These are phyloP conservation scores for Platycheirus albimanus DNA, from an alignment of 2,888 invertebrate genomes.

Conservation along the genomic window DNA sequence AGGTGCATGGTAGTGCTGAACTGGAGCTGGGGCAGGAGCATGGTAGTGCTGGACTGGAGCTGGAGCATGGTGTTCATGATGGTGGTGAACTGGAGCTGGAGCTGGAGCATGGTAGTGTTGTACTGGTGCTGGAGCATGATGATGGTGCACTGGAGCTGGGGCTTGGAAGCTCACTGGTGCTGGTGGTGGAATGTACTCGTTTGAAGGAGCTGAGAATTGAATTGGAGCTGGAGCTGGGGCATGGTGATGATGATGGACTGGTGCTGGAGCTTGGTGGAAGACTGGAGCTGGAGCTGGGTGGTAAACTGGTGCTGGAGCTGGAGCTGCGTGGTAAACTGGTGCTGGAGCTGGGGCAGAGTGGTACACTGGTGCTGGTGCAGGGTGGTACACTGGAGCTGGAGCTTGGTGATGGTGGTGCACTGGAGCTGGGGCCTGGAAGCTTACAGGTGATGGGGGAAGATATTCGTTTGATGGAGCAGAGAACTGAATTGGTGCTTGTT, in stretches of 20 bases:
- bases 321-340: neutral
- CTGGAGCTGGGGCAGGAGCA: neutral
- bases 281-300: conserved; percentile 31
- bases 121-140: conserved; percentile 12
- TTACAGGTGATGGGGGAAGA: conserved; percentile 59
- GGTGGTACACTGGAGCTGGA: conserved; percentile 2
- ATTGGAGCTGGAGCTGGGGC: conserved; percentile 11
- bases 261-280: neutral
- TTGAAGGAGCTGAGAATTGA: conserved; percentile 24
- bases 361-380: conserved; percentile 37
- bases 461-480: conserved; percentile 47
- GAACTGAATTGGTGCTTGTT: neutral
- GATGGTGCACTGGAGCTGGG: conserved; percentile 30
- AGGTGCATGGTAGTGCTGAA: conserved; percentile 1
- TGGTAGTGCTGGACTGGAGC: neutral
- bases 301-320: conserved; percentile 1
- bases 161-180: conserved; percentile 46
- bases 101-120: conserved; percentile 3
- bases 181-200: conserved; percentile 61
- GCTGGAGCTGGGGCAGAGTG: conserved; percentile 12
- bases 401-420: conserved; percentile 17
- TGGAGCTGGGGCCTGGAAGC: conserved; percentile 27
- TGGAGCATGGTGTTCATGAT: neutral
- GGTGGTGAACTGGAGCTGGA: conserved; percentile 34
- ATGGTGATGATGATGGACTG: neutral